These are phyloP conservation scores for Corythucha ciliata DNA, from an alignment of 2,888 invertebrate genomes.

Conservation along the genomic window DNA sequence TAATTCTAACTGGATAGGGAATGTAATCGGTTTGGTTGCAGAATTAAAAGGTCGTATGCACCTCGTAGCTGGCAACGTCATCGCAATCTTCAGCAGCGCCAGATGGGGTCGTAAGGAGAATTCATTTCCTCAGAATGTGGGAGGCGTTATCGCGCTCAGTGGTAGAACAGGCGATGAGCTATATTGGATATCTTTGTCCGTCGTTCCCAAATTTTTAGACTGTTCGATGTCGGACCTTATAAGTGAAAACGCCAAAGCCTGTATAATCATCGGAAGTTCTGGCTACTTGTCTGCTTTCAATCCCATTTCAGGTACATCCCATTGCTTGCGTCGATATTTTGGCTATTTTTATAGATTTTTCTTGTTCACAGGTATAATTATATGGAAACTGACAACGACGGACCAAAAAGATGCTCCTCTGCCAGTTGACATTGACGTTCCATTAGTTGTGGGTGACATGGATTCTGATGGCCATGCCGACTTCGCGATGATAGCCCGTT, in stretches of 20 bases:
- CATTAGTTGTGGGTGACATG: slow-evolving; percentile 21
- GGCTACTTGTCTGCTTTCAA: slow-evolving; percentile 54
- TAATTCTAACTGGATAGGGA: neutral
- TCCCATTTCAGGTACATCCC: slow-evolving; percentile 47
- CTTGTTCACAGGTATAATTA: slow-evolving; percentile 17
- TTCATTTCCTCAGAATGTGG: slow-evolving; percentile 44
- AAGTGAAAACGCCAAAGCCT: slow-evolving; percentile 60
- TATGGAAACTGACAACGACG: slow-evolving; percentile 21
- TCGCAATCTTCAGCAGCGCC: slow-evolving; percentile 59
- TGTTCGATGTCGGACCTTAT: slow-evolving; percentile 65
- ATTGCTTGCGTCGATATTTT: neutral
- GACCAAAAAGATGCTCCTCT: slow-evolving; percentile 7
- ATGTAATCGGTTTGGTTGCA: too few relatives aligned
- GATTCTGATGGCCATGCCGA: slow-evolving; percentile 21
- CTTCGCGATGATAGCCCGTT: slow-evolving; percentile 25
- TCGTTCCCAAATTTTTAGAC: slow-evolving; percentile 56
- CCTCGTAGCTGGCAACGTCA: slow-evolving; percentile 61
- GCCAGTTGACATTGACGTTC: slow-evolving; percentile 26
- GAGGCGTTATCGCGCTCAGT: slow-evolving; percentile 60
- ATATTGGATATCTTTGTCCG: slow-evolving; percentile 61
- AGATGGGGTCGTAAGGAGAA: slow-evolving; percentile 42
- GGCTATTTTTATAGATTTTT: too few relatives aligned
- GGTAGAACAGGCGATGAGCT: slow-evolving; percentile 60
- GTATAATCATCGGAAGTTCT: slow-evolving; percentile 61
- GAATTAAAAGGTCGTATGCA: slow-evolving; percentile 57